Evolutionary conservation across 2,113 vertebrate species (phyloP).

Genomic region (Saccopteryx leptura): DNA sequence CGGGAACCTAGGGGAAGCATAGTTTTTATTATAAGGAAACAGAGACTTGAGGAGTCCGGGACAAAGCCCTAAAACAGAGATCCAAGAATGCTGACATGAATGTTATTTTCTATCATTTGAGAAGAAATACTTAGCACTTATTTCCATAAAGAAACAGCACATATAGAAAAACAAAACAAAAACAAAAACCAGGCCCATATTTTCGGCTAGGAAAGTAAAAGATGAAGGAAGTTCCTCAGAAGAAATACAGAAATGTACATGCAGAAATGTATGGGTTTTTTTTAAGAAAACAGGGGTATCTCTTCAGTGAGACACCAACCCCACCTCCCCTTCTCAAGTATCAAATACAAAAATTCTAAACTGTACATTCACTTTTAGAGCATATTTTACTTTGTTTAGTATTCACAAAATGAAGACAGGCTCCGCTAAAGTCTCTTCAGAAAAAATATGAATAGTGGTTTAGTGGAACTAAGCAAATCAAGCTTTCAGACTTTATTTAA

Average conservation of each 20-base stretch:
- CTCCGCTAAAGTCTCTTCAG: constrained; percentile 68
- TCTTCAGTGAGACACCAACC: constrained; percentile 18
- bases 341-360: constrained; percentile 69
- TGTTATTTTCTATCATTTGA: constrained; percentile 9
- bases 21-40: background rate
- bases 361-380: constrained; percentile 37
- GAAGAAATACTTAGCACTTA: constrained; percentile 42
- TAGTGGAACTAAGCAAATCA: constrained; percentile 84
- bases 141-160: background rate
- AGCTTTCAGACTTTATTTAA: constrained; percentile 78
- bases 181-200: background rate
- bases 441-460: constrained; percentile 75
- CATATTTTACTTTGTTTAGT: constrained; percentile 63
- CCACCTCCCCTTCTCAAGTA: background rate
- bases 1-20: background rate
- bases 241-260: background rate
- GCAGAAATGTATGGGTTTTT: constrained; percentile 10
- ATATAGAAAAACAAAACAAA: background rate
- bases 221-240: background rate
- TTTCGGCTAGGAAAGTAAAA: constrained; percentile 61
- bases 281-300: background rate
- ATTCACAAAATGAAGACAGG: constrained; percentile 71
- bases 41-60: background rate
- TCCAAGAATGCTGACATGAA: background rate
- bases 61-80: constrained; percentile 43